Evolutionary conservation across 37 sponge, comb jelly and placozoan genomes (phyloP).

Genomic region (Theonella swinhoei): DNA sequence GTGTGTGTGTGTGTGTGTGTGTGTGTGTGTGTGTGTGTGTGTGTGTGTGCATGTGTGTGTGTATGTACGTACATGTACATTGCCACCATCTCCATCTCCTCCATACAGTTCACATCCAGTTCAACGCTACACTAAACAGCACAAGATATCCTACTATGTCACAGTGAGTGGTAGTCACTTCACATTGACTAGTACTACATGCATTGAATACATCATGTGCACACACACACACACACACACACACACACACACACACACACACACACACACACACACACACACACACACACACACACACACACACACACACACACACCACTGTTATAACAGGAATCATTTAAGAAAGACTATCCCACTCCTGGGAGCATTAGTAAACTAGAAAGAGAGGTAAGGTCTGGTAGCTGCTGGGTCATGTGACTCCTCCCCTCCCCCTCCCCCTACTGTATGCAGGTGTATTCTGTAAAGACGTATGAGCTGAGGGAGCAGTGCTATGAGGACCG

Average conservation of each 20-base stretch:
- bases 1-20: not conserved
- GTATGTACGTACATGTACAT: not conserved
- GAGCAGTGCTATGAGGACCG: not conserved
- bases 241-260: no score
- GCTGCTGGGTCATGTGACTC: not conserved
- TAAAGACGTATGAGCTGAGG: not conserved
- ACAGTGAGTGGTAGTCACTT: not conserved
- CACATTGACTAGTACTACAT: no score
- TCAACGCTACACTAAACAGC: not conserved
- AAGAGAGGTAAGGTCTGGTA: not conserved
- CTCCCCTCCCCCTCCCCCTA: not conserved
- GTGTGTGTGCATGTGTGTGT: not conserved
- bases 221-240: no score
- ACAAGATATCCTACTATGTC: not conserved
- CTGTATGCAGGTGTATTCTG: not conserved
- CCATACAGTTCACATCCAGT: not conserved
- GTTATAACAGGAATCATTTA: not conserved
- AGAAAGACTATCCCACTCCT: not conserved
- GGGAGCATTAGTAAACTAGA: not conserved
- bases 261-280: no score
- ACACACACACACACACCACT: no score
- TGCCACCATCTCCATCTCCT: not conserved
- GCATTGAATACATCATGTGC: no score
- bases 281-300: no score
- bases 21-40: constrained; percentile 6